Evolutionary conservation across 1,140 invertebrate species (phyloP).

Genomic region (Chironomus tepperi): DNA sequence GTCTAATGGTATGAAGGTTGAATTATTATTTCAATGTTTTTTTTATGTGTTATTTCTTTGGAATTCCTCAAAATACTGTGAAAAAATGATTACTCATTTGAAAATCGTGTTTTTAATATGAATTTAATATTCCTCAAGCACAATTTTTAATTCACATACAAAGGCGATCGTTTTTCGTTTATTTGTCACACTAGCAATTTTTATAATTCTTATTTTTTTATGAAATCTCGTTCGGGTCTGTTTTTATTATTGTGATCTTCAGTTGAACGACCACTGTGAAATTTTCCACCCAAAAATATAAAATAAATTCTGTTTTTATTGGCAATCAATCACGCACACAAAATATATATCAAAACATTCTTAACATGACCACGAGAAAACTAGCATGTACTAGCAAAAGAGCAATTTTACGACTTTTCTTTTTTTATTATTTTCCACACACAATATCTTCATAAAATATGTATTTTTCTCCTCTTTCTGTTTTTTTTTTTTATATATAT

Average conservation of each 20-base stretch:
- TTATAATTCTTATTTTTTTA: too few species aligned
- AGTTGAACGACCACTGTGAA: too few species aligned
- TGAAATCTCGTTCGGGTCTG: too few species aligned
- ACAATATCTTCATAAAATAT: slow-evolving; percentile 3
- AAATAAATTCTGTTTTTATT: too few species aligned
- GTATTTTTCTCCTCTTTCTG: background rate
- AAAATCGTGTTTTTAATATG: slow-evolving; percentile 14
- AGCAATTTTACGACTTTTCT: background rate
- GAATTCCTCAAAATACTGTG: slow-evolving; percentile 10
- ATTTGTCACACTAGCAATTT: too few species aligned
- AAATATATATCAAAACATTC: too few species aligned
- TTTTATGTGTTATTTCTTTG: slow-evolving; percentile 11
- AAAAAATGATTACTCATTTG: slow-evolving; percentile 9
- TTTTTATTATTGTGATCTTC: too few species aligned
- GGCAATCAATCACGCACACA: too few species aligned
- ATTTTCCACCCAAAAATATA: too few species aligned
- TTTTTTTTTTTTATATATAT: background rate
- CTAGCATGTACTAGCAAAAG: background rate
- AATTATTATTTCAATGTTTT: slow-evolving; percentile 1
- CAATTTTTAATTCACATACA: too few species aligned
- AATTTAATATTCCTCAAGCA: background rate
- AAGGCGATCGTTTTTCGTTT: too few species aligned
- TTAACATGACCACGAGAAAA: background rate
- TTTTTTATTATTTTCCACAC: background rate
- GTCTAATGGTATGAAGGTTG: background rate